Percentiles rank a stretch among this genome's conserved stretches.
These are phyloP conservation scores for Dynastes hyllus DNA, from an alignment of 2,888 invertebrate genomes.

Conservation along the genomic window DNA sequence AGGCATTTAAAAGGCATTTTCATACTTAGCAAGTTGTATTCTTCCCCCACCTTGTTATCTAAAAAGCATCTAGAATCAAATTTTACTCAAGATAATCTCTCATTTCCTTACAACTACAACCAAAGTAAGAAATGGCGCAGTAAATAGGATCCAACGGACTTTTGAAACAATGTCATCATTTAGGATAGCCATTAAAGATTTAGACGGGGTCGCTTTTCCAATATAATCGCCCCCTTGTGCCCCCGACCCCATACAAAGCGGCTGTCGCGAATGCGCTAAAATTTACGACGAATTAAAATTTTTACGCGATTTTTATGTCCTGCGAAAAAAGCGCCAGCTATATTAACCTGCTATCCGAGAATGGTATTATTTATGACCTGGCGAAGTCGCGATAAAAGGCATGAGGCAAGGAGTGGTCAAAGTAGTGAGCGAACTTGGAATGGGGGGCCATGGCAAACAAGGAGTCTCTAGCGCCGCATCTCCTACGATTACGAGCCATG, in stretches of 20 bases:
- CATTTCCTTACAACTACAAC: too few species aligned
- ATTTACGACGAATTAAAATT: conserved; percentile 24
- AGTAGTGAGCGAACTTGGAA: background rate
- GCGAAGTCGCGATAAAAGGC: background rate
- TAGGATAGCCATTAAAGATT: too few species aligned
- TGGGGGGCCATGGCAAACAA: background rate
- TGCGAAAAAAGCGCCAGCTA: background rate
- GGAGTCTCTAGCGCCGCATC: background rate
- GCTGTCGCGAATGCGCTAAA: conserved; percentile 11
- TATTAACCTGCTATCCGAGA: conserved; percentile 9
- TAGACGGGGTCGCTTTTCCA: too few species aligned
- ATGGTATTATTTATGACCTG: conserved; percentile 10
- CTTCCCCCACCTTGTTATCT: too few species aligned
- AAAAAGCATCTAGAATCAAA: too few species aligned
- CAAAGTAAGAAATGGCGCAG: background rate
- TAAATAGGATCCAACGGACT: background rate
- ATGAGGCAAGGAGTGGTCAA: too few species aligned
- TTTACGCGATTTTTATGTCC: conserved; percentile 18
- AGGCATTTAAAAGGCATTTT: too few species aligned
- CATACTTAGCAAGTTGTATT: too few species aligned
- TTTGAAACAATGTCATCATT: too few species aligned
- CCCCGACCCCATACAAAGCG: too few species aligned
- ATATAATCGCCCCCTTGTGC: too few species aligned
- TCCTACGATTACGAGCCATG: background rate
- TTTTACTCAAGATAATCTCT: too few species aligned